Evolutionary conservation across 2,113 vertebrate species (phyloP).

Genomic region (Oncorhynchus kisutch): DNA sequence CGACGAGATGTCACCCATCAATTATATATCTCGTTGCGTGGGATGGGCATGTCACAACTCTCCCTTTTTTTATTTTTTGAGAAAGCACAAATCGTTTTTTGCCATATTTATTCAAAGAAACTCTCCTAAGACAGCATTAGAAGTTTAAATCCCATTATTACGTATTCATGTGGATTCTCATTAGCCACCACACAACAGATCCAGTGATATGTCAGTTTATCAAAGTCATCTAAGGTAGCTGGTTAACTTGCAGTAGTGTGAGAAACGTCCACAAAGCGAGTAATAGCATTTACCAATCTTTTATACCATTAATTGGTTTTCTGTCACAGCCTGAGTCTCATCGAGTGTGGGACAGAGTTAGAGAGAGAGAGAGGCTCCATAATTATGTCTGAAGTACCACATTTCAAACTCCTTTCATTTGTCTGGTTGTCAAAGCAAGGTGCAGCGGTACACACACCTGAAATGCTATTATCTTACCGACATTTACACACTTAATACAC

Average conservation of each 20-base stretch:
- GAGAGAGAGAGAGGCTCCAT: slow-evolving; percentile 10
- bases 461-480: slow-evolving; percentile 30
- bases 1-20: no score
- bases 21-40: background rate
- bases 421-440: slow-evolving; percentile 26
- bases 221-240: background rate
- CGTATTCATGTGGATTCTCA: background rate
- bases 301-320: slow-evolving; percentile 36
- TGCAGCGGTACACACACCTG: slow-evolving; percentile 1
- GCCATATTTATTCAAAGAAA: background rate
- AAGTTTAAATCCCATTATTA: background rate
- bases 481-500: slow-evolving; percentile 29
- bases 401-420: slow-evolving; percentile 38
- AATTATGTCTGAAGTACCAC: slow-evolving; percentile 41
- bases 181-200: background rate
- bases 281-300: slow-evolving; percentile 26
- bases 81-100: background rate
- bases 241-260: background rate
- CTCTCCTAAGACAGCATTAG: background rate
- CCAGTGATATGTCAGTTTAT: background rate
- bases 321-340: slow-evolving; percentile 17
- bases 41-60: background rate
- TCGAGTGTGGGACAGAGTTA: slow-evolving; percentile 6
- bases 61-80: background rate
- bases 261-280: slow-evolving; percentile 13